These are phyloP conservation scores for Argyrosomus regius DNA, from an alignment of 2,797 vertebrate genomes.

Conservation along the genomic window DNA sequence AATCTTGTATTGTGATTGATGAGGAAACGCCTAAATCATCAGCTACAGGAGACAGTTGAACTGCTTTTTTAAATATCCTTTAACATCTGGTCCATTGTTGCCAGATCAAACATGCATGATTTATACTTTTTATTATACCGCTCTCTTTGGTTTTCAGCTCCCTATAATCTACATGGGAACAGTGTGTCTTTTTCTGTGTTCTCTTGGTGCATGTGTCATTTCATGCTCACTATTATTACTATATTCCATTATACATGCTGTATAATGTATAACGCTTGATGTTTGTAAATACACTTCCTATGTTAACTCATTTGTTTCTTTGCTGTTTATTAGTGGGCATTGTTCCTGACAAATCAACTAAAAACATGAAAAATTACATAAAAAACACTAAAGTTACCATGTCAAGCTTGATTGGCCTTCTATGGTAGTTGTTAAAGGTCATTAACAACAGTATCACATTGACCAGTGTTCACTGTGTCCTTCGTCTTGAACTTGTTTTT, in stretches of 20 bases:
- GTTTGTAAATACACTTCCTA: not conserved
- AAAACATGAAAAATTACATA: slow-evolving; percentile 1
- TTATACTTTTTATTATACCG: not conserved
- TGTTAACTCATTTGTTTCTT: not conserved
- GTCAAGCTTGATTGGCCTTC: slow-evolving; percentile 56
- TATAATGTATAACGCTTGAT: not conserved
- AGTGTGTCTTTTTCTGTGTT: not conserved
- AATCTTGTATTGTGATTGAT: not conserved
- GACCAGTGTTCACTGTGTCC: slow-evolving; percentile 76
- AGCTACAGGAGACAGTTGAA: slow-evolving; percentile 12
- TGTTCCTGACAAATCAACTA: not conserved
- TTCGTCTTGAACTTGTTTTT: slow-evolving; percentile 70
- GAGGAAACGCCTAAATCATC: not conserved
- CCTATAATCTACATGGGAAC: not conserved
- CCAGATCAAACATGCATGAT: not conserved
- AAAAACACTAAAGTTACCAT: not conserved
- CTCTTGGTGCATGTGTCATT: not conserved
- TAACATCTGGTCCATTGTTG: not conserved
- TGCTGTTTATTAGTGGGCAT: not conserved
- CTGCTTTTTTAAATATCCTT: not conserved
- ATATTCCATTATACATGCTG: not conserved
- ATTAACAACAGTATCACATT: slow-evolving; percentile 78
- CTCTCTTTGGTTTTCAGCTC: slow-evolving; percentile 3
- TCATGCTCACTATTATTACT: not conserved
- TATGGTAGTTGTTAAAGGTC: slow-evolving; percentile 61